Base-by-base conservation (phyloP, 2,888 invertebrate species). In the Zaprionus obscuricornis region DNA sequence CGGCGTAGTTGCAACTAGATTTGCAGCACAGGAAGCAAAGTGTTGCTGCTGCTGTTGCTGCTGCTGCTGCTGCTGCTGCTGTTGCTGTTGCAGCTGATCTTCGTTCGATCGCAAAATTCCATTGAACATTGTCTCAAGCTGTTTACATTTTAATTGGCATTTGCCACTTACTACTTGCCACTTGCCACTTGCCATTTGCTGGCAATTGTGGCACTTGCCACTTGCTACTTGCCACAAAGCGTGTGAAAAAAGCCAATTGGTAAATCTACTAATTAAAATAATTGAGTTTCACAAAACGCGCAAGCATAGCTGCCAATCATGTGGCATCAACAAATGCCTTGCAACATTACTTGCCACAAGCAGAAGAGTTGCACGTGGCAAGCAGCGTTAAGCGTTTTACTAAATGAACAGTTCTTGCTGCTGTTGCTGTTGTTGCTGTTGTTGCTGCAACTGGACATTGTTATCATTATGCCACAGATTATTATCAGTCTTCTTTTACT, bases 381-480 rank as follows among this genome's bases (percentile, higher is more conserved):
- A n/a, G n/a, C n/a, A n/a, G n/a, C 34, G 66, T 66, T 59, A 66
- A 66, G 67, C 67, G 34, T 56, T n/a, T n/a, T 72, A 51, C 73
- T 69, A 69, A 69, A 69, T 69, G 67, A 31, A 26, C 31, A 55
- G 54, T 39, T n/a, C n/a, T 39, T 27, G 26, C 17, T 16, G 7
- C 43, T 33, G 36, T 11, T 40, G 45, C 50, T 36, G 43, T 45
- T 24, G 34, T 45, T 47, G 40, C 37, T 36, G 40, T 22, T 22
- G 17, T 5, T 11, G 24, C 22, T 13, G 6, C 26, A 13, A 8
- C 24, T 59, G 50, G 40, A 43, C 70, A 81, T 59, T 85, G 68
- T 77, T 74, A 85, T 85, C 85, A 82, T 72, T 74, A 82, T 75
- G 72, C 60, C 65, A n/a, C n/a, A 68, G 78, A 85, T 78, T 78